Evolutionary conservation across 2,113 vertebrate species (phyloP).

Genomic region (Prinia subflava): DNA sequence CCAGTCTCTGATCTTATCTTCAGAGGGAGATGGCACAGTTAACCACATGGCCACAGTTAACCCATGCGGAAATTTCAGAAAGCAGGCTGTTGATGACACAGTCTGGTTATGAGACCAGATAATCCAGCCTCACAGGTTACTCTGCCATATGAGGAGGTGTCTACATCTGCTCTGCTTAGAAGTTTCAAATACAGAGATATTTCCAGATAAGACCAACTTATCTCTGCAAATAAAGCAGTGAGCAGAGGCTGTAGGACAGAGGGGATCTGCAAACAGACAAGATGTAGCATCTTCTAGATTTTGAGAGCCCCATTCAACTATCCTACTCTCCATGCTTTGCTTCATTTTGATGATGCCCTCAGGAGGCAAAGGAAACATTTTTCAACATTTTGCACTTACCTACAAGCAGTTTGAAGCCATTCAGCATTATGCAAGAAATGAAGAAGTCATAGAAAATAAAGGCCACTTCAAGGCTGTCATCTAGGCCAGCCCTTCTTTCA

Average conservation of each 20-base stretch:
- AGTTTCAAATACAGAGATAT: background rate
- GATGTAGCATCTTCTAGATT: background rate
- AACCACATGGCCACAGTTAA: background rate
- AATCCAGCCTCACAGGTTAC: background rate
- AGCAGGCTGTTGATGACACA: background rate
- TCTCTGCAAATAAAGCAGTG: background rate
- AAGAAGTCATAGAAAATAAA: background rate
- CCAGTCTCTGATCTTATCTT: background rate
- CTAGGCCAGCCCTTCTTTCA: background rate
- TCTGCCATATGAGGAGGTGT: background rate
- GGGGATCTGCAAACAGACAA: background rate
- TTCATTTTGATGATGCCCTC: background rate
- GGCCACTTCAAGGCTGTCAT: background rate
- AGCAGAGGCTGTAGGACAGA: background rate
- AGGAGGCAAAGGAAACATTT: background rate
- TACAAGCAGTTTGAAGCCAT: background rate
- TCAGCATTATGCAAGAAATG: background rate
- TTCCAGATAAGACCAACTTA: background rate
- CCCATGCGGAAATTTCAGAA: background rate
- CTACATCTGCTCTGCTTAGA: background rate
- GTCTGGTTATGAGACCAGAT: background rate
- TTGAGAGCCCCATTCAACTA: background rate
- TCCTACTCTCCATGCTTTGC: background rate
- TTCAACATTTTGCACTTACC: background rate
- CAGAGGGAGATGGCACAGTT: background rate